Conservation (phyloP, 2,888 invertebrate species). For the Drosophila neotestacea region DNA sequence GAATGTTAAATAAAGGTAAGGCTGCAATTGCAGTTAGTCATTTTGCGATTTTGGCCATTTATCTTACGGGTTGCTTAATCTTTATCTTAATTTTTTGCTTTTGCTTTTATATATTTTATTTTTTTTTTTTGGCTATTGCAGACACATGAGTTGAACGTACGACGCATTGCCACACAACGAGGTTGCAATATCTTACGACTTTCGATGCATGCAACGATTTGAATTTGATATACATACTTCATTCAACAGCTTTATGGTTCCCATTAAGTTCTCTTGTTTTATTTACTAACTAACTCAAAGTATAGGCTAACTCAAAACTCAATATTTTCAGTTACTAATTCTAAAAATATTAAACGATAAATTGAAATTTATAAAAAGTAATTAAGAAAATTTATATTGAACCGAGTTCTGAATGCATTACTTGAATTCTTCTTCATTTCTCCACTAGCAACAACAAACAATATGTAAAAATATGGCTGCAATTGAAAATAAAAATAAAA, state of each 20-base stretch:
- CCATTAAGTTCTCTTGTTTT: not conserved
- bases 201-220: constrained; percentile 1
- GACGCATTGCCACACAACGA: constrained; percentile 14
- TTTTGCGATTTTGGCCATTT: constrained; percentile 34
- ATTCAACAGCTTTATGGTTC: not conserved
- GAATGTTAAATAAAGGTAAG: constrained; percentile 19
- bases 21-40: constrained; percentile 27
- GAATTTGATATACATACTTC: not conserved
- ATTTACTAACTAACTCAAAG: too few relatives aligned
- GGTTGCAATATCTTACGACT: constrained; percentile 15
- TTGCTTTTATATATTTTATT: not conserved
- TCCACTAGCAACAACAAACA: constrained; percentile 4
- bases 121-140: constrained; percentile 9
- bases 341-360: not conserved
- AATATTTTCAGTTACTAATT: not conserved
- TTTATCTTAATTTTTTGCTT: constrained; percentile 6
- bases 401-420: not conserved
- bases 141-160: constrained; percentile 38
- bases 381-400: not conserved
- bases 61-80: constrained; percentile 31
- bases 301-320: too few relatives aligned
- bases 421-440: constrained; percentile 12
- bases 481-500: constrained; percentile 2
- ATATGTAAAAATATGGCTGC: constrained; percentile 31
- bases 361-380: too few relatives aligned